Conservation (phyloP, 2,888 invertebrate genomes). For the Ischnus inquisitorius region DNA sequence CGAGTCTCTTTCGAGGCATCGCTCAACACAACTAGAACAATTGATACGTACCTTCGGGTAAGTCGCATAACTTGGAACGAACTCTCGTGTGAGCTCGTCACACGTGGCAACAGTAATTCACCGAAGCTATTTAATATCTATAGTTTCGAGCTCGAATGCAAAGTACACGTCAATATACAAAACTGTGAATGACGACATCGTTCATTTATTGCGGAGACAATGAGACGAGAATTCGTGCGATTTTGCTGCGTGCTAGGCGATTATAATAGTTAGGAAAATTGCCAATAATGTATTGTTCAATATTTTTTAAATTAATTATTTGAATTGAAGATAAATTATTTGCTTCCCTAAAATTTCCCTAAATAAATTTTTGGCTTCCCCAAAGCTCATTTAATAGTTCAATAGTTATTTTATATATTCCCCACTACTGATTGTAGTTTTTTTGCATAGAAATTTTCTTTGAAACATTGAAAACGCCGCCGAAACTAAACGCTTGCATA, state of each 20-base stretch:
- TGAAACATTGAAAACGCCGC: too few relatives aligned
- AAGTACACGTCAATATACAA: background rate
- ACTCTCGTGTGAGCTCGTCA: background rate
- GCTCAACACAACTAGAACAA: slow-evolving; percentile 30
- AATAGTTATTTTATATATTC: too few relatives aligned
- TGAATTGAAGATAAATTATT: too few relatives aligned
- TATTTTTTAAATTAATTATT: too few relatives aligned
- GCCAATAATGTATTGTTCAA: too few relatives aligned
- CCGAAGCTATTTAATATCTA: background rate
- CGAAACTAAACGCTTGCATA: too few relatives aligned
- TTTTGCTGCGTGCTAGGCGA: background rate
- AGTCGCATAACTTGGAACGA: background rate
- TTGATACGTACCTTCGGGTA: slow-evolving; percentile 25
- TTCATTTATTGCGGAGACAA: slow-evolving; percentile 11
- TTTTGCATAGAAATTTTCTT: too few relatives aligned
- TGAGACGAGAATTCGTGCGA: background rate
- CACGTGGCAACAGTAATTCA: slow-evolving; percentile 14
- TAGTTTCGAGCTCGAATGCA: background rate
- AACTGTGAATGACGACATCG: slow-evolving; percentile 29
- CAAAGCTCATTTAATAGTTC: too few relatives aligned
- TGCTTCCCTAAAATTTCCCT: too few relatives aligned
- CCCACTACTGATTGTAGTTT: too few relatives aligned
- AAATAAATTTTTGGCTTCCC: too few relatives aligned
- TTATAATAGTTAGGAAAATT: background rate
- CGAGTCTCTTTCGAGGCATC: slow-evolving; percentile 21